phyloP scores from a whole-genome alignment of 2,888 invertebrate genomes.

The Drosophila acutilabella region DNA sequence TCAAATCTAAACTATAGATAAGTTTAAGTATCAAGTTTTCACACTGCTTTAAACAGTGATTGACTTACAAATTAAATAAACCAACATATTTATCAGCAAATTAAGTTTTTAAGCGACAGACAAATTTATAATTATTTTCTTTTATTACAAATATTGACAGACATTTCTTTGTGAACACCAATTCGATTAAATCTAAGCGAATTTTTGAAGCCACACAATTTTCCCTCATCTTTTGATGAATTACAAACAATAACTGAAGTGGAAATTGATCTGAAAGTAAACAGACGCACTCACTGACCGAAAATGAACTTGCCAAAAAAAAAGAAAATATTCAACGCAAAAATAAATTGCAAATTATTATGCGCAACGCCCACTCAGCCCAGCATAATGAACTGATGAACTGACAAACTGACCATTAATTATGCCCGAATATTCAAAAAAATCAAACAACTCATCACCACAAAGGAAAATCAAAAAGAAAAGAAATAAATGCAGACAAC shows the following conservation, averaged over 20 bases:
- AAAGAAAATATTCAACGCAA: slow-evolving; percentile 9
- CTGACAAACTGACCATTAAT: slow-evolving; percentile 67
- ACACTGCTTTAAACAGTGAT: too few species aligned
- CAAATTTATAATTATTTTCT: too few species aligned
- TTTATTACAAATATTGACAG: too few species aligned
- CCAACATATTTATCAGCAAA: too few species aligned
- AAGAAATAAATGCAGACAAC: slow-evolving; percentile 37
- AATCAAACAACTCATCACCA: slow-evolving; percentile 29
- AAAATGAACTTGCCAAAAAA: slow-evolving; percentile 36
- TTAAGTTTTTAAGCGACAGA: too few species aligned
- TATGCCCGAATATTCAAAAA: slow-evolving; percentile 52
- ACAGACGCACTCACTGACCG: slow-evolving; percentile 22
- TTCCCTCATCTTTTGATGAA: background rate
- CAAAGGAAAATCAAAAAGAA: slow-evolving; percentile 14
- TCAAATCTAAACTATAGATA: too few species aligned
- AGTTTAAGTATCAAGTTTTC: too few species aligned
- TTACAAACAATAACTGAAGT: slow-evolving; percentile 2
- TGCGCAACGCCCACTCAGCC: slow-evolving; percentile 36
- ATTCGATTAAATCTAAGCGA: background rate
- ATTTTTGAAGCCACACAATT: background rate
- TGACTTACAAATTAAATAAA: too few species aligned
- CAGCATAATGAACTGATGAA: slow-evolving; percentile 44
- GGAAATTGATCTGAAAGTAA: slow-evolving; percentile 4
- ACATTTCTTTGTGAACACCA: background rate
- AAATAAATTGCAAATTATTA: slow-evolving; percentile 54